Base-by-base conservation (phyloP, 2,113 vertebrate genomes). In the Anoplopoma fimbria region DNA sequence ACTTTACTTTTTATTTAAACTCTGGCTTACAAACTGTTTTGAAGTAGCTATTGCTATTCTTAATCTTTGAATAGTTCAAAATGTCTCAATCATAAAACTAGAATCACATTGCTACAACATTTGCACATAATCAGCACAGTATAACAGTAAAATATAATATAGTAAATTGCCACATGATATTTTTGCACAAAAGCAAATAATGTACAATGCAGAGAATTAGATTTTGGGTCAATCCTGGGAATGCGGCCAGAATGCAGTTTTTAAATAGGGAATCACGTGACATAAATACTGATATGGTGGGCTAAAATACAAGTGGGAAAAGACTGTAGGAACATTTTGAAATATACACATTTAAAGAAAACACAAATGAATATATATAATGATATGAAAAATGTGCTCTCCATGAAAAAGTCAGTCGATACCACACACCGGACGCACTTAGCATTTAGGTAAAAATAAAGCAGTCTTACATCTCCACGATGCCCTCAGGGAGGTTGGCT, bases 381-480 rank as follows among this genome's bases (percentile, higher is more conserved):
- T 45, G n/a, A 27, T 38, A 4, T 36, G 75, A 2, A 38, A 69
- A 71, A 40, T n/a, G 33, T 36, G 29, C 7, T 57, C 31, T 14
- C 3, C 5, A 4, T 65, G 27, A 42, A 45, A 19, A 53, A 33
- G 21, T 49, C 27, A 19, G 29, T 27, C 2, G 42, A 53, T 25
- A 42, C 8, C 3, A 19, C 3, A 19, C 21, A 14, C 27, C 33
- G 19, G 17, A 34, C n/a, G 13, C 60, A 42, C 2, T 4, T 9
- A 29, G 25, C 29, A 34, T 55, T 31, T 1, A 27, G 68, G 42
- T 10, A 68, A 40, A 55, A 60, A 14, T 36, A 27, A 62, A 65
- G 71, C 5, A 1, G 55, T 93, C 98, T 99, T 95, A 99, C 98
- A 99, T 98, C 94, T 99, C 98, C 80, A 97, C 93, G 0, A 99